phyloP scores from a whole-genome alignment of 2,888 invertebrate species.

The Limnephilus marmoratus region DNA sequence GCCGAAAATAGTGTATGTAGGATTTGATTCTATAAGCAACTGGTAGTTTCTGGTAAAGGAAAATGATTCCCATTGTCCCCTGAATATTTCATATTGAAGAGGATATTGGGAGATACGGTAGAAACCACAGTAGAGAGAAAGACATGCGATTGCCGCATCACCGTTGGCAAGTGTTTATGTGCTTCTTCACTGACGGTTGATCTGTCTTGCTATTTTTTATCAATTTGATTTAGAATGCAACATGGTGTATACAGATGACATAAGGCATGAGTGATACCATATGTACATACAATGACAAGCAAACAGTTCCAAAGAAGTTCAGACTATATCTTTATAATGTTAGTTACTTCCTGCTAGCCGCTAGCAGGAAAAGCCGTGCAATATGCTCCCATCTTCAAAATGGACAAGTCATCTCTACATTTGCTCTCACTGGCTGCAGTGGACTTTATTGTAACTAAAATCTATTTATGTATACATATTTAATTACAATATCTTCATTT shows the following conservation, averaged over 20 bases:
- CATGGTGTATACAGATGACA: background rate
- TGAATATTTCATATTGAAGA: background rate
- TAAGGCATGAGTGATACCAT: background rate
- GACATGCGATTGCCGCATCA: background rate
- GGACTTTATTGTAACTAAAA: background rate
- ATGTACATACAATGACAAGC: background rate
- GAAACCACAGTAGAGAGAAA: background rate
- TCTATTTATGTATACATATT: background rate
- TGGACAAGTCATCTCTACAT: background rate
- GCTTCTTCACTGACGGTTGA: background rate
- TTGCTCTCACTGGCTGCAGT: background rate
- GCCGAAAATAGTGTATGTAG: background rate
- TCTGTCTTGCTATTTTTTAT: background rate
- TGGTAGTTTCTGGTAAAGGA: background rate
- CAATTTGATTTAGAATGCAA: background rate
- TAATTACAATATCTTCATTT: background rate
- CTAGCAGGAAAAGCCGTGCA: background rate
- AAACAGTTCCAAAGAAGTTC: background rate
- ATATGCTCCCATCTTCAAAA: background rate
- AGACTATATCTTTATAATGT: background rate
- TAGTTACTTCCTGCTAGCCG: background rate
- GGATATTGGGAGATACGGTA: background rate
- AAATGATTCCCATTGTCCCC: background rate
- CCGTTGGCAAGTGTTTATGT: background rate
- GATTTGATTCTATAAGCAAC: background rate